Evolutionary conservation across 37 sponge, comb jelly and placozoan genomes (phyloP).

Genomic region (Beroe forskalii): DNA sequence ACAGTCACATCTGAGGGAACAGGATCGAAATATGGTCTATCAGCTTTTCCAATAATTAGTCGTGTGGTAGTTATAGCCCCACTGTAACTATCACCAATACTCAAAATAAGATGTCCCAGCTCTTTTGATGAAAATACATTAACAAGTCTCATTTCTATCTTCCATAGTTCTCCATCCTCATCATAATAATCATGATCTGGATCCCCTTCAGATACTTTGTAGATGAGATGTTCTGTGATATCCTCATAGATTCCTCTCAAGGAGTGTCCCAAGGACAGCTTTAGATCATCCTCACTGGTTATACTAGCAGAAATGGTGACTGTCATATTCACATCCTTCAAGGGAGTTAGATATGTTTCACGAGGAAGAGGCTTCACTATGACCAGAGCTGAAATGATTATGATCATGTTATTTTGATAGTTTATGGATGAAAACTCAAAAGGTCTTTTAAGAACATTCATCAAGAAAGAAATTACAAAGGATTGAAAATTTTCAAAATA

Average conservation of each 20-base stretch:
- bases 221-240: not conserved
- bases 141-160: not conserved
- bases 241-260: not conserved
- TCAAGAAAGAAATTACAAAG: no score
- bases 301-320: not conserved
- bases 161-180: not conserved
- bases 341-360: not conserved
- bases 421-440: no score
- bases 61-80: not conserved
- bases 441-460: no score
- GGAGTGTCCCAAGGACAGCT: slow-evolving; percentile 4
- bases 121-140: not conserved
- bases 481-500: no score
- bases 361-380: not conserved
- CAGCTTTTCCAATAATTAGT: not conserved
- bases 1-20: not conserved
- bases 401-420: no score
- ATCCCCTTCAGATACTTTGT: not conserved
- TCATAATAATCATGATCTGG: not conserved
- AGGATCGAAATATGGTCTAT: slow-evolving; percentile 27
- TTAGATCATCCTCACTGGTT: not conserved
- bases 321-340: not conserved
- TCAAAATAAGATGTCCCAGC: not conserved
- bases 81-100: not conserved
- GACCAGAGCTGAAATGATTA: not conserved